Evolutionary conservation across 1,140 invertebrate species (phyloP).

Genomic region (Meloidogyne hapla): DNA sequence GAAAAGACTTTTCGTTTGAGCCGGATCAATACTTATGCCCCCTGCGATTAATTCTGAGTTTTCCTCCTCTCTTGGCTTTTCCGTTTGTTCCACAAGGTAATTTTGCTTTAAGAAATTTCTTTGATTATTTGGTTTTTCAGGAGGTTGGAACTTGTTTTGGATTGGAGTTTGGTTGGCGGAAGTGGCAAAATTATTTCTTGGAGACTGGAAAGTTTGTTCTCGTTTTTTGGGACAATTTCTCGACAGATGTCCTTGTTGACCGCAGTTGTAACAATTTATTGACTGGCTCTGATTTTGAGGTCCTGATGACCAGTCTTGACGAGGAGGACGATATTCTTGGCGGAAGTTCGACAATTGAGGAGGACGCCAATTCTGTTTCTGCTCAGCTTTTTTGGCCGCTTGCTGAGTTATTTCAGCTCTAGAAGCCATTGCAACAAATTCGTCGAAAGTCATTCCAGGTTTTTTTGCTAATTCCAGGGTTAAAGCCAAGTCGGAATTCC

Average conservation of each 20-base stretch:
- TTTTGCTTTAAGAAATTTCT: not conserved
- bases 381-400: too few species aligned
- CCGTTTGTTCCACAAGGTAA: not conserved
- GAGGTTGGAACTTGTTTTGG: not conserved
- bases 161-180: not conserved
- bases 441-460: too few species aligned
- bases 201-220: not conserved
- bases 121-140: not conserved
- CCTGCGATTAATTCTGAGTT: not conserved
- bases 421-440: too few species aligned
- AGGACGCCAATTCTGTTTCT: too few species aligned
- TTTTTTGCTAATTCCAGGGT: not conserved
- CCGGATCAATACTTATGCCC: not conserved
- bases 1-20: not conserved
- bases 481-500: not conserved
- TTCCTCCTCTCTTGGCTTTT: not conserved
- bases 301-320: too few species aligned
- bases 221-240: not conserved
- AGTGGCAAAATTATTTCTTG: not conserved
- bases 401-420: too few species aligned
- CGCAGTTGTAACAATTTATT: too few species aligned
- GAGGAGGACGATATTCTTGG: too few species aligned
- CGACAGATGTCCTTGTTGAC: too few species aligned
- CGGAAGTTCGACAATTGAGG: too few species aligned
- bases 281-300: too few species aligned